phyloP scores from a whole-genome alignment of 92 coral and sea anemone genomes.

The Bergia puertoricense region DNA sequence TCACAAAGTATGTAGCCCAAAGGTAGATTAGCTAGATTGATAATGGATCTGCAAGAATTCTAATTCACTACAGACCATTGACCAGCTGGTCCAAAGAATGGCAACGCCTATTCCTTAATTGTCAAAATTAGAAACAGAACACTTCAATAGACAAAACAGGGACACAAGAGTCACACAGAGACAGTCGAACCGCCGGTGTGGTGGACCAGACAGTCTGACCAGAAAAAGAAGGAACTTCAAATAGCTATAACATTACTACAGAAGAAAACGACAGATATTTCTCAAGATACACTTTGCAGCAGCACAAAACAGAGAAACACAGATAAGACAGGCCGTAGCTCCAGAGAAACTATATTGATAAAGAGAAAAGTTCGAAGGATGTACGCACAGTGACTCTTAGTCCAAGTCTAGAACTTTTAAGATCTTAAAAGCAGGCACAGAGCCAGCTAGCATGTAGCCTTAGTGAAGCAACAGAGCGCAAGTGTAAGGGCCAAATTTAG shows the following conservation, averaged over 20 bases:
- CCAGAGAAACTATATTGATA: background rate
- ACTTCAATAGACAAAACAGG: too few species aligned
- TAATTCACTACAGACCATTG: conserved; percentile 36
- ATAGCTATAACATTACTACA: too few species aligned
- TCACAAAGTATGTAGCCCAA: conserved; percentile 43
- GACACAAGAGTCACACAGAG: too few species aligned
- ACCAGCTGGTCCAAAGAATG: conserved; percentile 33
- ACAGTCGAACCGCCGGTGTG: too few species aligned
- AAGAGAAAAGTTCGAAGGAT: background rate
- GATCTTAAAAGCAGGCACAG: background rate
- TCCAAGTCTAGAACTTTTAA: background rate
- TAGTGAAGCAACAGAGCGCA: background rate
- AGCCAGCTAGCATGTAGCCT: background rate
- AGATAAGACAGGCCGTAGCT: background rate
- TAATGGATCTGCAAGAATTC: conserved; percentile 54
- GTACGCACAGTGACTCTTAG: background rate
- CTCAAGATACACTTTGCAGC: too few species aligned
- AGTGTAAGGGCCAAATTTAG: conserved; percentile 16
- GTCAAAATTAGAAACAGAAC: background rate
- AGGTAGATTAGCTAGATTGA: conserved; percentile 51
- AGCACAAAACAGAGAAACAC: too few species aligned
- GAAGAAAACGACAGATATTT: too few species aligned
- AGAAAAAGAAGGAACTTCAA: too few species aligned
- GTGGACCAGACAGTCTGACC: too few species aligned
- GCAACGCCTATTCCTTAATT: conserved; percentile 17